Conservation (phyloP, 2,888 invertebrate species). For the Ceratothoa steindachneri region DNA sequence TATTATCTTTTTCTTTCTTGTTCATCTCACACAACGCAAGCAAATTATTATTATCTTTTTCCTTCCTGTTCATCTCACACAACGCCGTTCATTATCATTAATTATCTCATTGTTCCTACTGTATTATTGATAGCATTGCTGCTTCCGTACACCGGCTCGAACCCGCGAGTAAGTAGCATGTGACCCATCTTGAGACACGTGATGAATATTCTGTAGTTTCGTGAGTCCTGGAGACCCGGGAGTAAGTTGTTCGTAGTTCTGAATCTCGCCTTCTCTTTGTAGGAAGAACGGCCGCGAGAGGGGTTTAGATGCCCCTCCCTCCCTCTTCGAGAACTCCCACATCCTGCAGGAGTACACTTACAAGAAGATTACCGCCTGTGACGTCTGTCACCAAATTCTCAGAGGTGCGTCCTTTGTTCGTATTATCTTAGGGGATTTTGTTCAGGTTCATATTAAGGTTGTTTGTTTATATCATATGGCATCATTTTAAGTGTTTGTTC, state of each 20-base stretch:
- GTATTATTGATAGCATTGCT: no score
- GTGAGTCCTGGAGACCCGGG: no score
- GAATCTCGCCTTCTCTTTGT: not conserved
- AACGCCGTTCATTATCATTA: not conserved
- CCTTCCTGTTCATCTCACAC: no score
- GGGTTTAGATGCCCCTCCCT: slow-evolving; percentile 52
- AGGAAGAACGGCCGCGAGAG: slow-evolving; percentile 14
- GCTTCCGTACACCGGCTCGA: not conserved
- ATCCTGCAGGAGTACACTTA: slow-evolving; percentile 91
- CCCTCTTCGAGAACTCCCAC: slow-evolving; percentile 65
- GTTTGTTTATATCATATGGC: not conserved
- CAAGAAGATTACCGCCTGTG: slow-evolving; percentile 91
- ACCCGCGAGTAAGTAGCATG: no score
- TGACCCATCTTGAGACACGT: no score
- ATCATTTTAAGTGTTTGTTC: not conserved
- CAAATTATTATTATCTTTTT: no score
- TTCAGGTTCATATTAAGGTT: no score
- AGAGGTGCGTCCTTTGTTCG: slow-evolving; percentile 63
- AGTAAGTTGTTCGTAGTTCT: no score
- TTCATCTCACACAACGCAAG: no score
- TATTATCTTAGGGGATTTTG: no score
- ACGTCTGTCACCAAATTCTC: slow-evolving; percentile 85
- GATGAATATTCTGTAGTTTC: no score
- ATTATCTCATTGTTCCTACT: not conserved
- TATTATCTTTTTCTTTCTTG: no score